A percentile compares a stretch with the other conserved stretches of the same genome.
Conservation (phyloP, 2,888 invertebrate species). For the Poecilobothrus nobilitatus region DNA sequence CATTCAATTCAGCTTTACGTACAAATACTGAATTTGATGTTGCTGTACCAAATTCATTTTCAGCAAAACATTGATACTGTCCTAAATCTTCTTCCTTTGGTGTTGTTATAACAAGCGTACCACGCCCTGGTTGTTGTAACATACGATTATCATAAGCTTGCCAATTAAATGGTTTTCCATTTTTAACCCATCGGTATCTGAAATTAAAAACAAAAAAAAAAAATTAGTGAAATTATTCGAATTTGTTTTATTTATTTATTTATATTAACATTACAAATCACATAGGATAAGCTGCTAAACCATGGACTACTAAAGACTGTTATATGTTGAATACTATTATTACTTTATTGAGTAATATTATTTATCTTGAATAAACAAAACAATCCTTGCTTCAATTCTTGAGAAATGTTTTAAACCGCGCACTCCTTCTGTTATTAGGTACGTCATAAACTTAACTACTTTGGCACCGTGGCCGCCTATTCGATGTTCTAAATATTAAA, state of each 20-base stretch:
- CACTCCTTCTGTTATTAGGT: too few relatives aligned
- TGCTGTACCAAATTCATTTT: slow-evolving; percentile 87
- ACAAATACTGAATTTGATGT: slow-evolving; percentile 94
- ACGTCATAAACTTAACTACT: too few relatives aligned
- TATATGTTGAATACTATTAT: too few relatives aligned
- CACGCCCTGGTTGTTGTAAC: slow-evolving; percentile 86
- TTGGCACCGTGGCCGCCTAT: too few relatives aligned
- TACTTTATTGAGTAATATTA: too few relatives aligned
- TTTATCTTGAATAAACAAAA: too few relatives aligned
- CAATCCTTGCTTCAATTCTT: too few relatives aligned
- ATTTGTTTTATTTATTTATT: slow-evolving; percentile 8
- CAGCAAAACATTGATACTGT: slow-evolving; percentile 91
- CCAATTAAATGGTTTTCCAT: slow-evolving; percentile 91
- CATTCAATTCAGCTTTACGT: slow-evolving; percentile 80
- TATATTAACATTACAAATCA: too few relatives aligned
- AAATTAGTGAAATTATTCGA: background rate
- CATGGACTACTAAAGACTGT: too few relatives aligned
- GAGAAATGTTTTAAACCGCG: too few relatives aligned
- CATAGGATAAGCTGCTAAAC: too few relatives aligned
- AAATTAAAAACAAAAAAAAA: slow-evolving; percentile 24
- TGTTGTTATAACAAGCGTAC: slow-evolving; percentile 81
- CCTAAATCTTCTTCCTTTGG: slow-evolving; percentile 89
- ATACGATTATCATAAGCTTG: slow-evolving; percentile 91
- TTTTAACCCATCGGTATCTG: slow-evolving; percentile 89
- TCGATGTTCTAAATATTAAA: too few relatives aligned